Evolutionary conservation across 2,888 invertebrate genomes (phyloP), one percentile per base, ranked within the genome.

Genomic region (Platycheirus rosarum): DNA sequence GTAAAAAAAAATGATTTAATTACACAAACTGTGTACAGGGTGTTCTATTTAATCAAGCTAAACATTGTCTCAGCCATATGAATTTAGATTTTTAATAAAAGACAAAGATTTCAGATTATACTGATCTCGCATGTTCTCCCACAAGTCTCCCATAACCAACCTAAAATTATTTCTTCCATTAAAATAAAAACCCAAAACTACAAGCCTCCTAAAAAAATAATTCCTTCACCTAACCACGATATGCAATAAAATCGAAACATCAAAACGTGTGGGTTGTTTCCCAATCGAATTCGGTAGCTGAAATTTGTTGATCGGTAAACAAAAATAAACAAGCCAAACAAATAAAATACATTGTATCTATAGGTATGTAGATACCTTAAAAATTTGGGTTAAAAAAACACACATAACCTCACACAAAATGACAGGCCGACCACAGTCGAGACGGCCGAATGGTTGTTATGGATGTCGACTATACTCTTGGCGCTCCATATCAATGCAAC

Each of bases 261-360:
- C 18, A 37, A 35, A 57, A 57, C 40, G 57, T 57, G 57, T 40
- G 18, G 11, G 18, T 44, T 29, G 23, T 40, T 48, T 16, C 2
- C 13, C 3, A 51, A 46, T 51, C 37, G 18, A 79, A 79, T 73
- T 68, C 78, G 55, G 78, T 79, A 79, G 78, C 74, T 26, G 23
- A 40, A 23, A 23, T 57, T 57, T 14, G 40, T 57, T 57, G 40
- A 57, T 14, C 26, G 14, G 26, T 8, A 23, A 37, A 37, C n/a
- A 37, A 55, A 55, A 40, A 57, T 8, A 55, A 55, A 23, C 8
- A 40, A 35, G 1, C 0, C 37, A 55, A 37, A 0, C 18, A 23
- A 13, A 14, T 13, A 55, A 40, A 57, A 32, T 18, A 11, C 18
- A 29, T 51, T 11, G 16, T 29, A 16, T n/a, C n/a, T 29, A 37